These are phyloP conservation scores for Vannuccia rotundouncinata DNA, from an alignment of 2,888 invertebrate genomes.

Conservation along the genomic window DNA sequence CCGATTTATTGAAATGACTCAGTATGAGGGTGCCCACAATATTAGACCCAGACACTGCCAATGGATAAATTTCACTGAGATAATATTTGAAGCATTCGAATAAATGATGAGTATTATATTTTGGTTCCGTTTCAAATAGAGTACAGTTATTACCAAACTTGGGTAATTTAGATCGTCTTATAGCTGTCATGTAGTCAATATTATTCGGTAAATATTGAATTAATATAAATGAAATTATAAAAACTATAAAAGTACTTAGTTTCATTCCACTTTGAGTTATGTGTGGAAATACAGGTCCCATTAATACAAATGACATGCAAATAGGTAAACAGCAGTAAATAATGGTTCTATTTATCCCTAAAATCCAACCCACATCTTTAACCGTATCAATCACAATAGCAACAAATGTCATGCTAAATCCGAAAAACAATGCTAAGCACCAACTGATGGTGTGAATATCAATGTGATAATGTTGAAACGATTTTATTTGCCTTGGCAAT, in stretches of 20 bases:
- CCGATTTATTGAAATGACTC: not conserved
- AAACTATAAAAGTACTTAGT: not conserved
- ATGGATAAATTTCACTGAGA: not conserved
- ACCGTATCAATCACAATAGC: not conserved
- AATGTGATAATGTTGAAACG: not conserved
- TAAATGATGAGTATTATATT: too few species aligned
- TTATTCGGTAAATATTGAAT: not conserved
- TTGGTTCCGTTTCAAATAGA: not conserved
- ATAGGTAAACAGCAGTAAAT: not conserved
- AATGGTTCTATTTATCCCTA: not conserved
- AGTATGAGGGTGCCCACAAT: not conserved
- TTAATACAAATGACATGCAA: not conserved
- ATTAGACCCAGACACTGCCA: not conserved
- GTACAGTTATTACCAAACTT: not conserved
- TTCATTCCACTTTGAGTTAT: not conserved
- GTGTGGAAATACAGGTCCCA: not conserved
- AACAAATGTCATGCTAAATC: not conserved
- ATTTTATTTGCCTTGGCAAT: not conserved
- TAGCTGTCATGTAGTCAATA: not conserved
- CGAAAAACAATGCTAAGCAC: not conserved
- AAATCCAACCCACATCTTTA: not conserved
- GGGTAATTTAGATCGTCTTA: not conserved
- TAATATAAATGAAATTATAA: not conserved
- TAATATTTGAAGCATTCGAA: not conserved
- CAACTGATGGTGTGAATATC: not conserved